Evolutionary conservation across 2,797 vertebrate genomes (phyloP), one percentile per base, ranked within the genome.

Genomic region (Sandelia bainsii): DNA sequence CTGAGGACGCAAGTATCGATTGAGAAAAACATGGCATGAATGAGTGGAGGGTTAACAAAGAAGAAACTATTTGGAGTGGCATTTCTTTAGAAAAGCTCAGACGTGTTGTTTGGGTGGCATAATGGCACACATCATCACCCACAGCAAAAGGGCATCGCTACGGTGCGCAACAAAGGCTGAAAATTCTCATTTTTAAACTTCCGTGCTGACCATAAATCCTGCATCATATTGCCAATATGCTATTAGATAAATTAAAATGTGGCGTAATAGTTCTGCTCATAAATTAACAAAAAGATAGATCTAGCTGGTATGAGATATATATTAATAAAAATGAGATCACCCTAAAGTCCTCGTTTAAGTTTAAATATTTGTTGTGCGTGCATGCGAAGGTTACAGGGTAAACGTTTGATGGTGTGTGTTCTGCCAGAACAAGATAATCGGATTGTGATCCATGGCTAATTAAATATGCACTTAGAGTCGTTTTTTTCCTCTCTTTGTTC

Each of bases 391-490:
- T 66, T 57, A 53, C 6, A 39, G 27, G 4, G 32, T 59, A 20
- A 51, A 10, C 32, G 49, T 66, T 48, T 54, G 50, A 71, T 27
- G 58, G 39, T 54, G 56, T 54, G 62, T 61, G 44, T 73, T 76
- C 62, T 68, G 27, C 19, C 75, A 77, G 42, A 56, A 69, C 73
- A 61, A 58, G 19, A 81, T 76, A 77, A 83, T 83, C 61, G 59
- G 60, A 87, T 83, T 81, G 68, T 75, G 67, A 75, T 81, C 40
- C 54, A 57, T 62, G 59, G 46, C 60, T 84, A 74, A 84, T 84
- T 79, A 80, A 39, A 77, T 68, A 79, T 71, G 81, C 75, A 62
- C 77, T 80, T 63, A 40, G 44, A 79, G 60, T 60, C 53, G 16
- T 68, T 71, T 42, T 42, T 42, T 17, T 62, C 48, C 72, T 39